Evolutionary conservation across 1,140 invertebrate genomes (phyloP).

Genomic region (Teleogryllus occipitalis): DNA sequence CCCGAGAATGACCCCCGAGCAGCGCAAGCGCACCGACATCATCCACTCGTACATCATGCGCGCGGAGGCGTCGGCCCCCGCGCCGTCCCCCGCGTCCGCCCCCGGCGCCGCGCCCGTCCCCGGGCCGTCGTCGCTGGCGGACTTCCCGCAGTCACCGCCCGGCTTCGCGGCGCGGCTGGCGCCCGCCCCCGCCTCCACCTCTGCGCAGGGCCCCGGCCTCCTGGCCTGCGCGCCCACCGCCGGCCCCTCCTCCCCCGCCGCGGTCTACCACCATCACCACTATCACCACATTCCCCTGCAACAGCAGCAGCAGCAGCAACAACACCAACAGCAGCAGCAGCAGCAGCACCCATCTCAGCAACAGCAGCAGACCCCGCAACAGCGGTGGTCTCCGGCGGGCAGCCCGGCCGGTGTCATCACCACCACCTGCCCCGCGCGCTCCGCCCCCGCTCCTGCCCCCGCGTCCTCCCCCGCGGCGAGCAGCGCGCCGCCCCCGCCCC

Average conservation of each 20-base stretch:
- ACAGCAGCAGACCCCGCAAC: conserved; percentile 10
- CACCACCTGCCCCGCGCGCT: conserved; percentile 26
- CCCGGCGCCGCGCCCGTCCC: conserved; percentile 11
- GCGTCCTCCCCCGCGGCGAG: too few species aligned
- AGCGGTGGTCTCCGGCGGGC: not conserved
- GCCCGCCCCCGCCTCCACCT: conserved; percentile 19
- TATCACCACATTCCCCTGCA: conserved; percentile 24
- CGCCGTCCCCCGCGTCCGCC: not conserved
- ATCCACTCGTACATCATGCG: conserved; percentile 85
- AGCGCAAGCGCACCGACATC: conserved; percentile 78
- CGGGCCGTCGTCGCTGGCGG: not conserved
- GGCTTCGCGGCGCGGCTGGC: not conserved
- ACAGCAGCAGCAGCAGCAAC: conserved; percentile 15
- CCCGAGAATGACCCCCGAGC: conserved; percentile 78
- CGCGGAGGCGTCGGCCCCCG: conserved; percentile 41
- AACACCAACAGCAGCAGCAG: too few species aligned
- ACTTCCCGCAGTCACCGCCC: conserved; percentile 3
- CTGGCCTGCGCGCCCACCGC: conserved; percentile 2
- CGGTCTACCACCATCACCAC: not conserved
- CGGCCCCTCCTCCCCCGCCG: too few species aligned
- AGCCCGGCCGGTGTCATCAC: conserved; percentile 27
- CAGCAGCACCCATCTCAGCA: conserved; percentile 16
- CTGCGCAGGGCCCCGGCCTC: conserved; percentile 11
- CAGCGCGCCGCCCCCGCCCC: conserved; percentile 3
- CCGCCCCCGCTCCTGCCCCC: conserved; percentile 9